Base-by-base conservation (phyloP, 1,140 invertebrate species). In the Sycobia sp. region DNA sequence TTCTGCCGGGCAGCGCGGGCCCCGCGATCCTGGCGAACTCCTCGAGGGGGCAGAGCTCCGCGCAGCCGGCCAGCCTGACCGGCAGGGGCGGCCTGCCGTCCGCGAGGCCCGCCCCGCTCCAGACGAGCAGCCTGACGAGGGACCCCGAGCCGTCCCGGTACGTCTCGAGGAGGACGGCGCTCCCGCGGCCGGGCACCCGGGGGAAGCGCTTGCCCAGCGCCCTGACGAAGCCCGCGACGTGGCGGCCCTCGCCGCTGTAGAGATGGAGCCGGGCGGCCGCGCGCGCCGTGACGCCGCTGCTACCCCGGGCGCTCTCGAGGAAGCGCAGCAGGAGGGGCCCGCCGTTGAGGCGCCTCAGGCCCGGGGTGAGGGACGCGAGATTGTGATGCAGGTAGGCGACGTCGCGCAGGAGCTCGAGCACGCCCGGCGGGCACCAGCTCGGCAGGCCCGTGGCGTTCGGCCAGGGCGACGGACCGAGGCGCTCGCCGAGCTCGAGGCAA, bases 371-470 rank as follows among this genome's bases (percentile, higher is more conserved):
- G 1, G 60, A 62, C 8, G 55, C 43, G 2, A 62, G 13, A 4
- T 56, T 34, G 20, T 49, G 41, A 13, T 62, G 60, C 1, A 62
- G 5, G 3, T 10, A 14, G 8, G 51, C 43, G n/a, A 62, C 16
- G 5, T 62, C 60, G 16, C 10, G 8, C 2, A 62, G 51, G 1
- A 62, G n/a, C 4, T 3, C n/a, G 10, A 39, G 22, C 1, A 62
- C 60, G 16, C 60, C 60, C 10, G 47, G 43, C 1, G 60, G 34
- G 23, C 60, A 62, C 60, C 60, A 62, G 8, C 32, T 5, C 23
- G 60, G 60, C 4, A 62, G 16, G 7, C 18, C 55, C 7, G 39
- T 7, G n/a, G 55, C 55, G 32, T 47, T 20, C 10, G 38, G 32
- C 0, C 34, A 32, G 4, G 39, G 51, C n/a, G n/a, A n/a, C n/a